These are phyloP conservation scores for Stomatorhinus ivindoensis DNA, from an alignment of 2,113 vertebrate species.

Conservation along the genomic window DNA sequence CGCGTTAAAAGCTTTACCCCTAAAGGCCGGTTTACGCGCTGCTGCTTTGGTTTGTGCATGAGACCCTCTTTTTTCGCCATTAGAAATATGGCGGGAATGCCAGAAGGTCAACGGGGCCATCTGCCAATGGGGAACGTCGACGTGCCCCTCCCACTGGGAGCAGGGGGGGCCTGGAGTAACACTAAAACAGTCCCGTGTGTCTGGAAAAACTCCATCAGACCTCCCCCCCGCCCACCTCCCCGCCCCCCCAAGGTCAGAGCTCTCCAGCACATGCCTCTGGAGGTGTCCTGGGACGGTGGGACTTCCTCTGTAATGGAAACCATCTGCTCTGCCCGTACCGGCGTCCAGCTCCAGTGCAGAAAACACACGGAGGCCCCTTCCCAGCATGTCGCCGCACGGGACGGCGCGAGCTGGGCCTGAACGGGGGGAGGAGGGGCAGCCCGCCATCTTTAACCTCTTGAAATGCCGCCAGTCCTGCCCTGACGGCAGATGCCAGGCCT, in stretches of 20 bases:
- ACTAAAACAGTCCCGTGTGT: constrained; percentile 29
- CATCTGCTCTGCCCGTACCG: constrained; percentile 30
- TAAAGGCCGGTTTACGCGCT: background rate
- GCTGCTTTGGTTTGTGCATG: background rate
- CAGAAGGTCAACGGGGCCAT: background rate
- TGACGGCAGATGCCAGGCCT: background rate
- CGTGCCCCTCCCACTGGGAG: background rate
- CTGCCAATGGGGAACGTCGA: constrained; percentile 18
- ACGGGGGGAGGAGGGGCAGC: background rate
- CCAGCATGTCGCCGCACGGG: background rate
- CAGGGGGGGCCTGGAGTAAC: constrained; percentile 19
- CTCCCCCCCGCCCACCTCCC: background rate
- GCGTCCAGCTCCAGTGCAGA: constrained; percentile 8
- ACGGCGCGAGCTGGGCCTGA: background rate
- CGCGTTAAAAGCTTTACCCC: background rate
- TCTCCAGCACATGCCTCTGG: constrained; percentile 32
- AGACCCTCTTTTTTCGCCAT: background rate
- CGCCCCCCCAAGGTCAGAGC: constrained; percentile 19
- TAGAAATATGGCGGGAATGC: constrained; percentile 15
- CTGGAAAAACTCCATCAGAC: constrained; percentile 10
- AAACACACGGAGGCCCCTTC: background rate
- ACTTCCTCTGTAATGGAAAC: constrained; percentile 35
- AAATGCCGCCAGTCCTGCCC: background rate
- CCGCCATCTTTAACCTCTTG: background rate
- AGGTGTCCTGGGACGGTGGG: constrained; percentile 24